phyloP scores from a whole-genome alignment of 2,113 vertebrate genomes.

The Morone chrysops region DNA sequence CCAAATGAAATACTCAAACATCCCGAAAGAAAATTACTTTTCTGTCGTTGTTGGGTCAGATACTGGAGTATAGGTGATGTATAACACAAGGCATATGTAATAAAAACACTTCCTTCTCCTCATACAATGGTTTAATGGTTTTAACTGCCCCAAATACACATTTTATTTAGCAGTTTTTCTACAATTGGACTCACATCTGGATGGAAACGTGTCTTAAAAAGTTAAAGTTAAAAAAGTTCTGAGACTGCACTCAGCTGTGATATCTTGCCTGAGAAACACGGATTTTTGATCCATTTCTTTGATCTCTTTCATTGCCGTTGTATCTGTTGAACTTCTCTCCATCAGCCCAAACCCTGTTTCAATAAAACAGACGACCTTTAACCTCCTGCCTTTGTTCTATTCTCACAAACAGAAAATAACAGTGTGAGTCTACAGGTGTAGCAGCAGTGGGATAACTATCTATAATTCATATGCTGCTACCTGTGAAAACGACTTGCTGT shows the following conservation, averaged over 20 bases:
- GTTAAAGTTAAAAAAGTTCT: no score
- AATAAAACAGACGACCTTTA: neutral
- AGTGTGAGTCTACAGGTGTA: neutral
- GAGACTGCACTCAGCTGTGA: neutral
- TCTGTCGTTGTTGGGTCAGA: no score
- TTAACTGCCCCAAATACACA: no score
- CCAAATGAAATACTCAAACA: no score
- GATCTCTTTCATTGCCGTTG: neutral
- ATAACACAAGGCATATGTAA: no score
- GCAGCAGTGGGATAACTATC: slow-evolving; percentile 42
- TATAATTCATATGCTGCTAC: slow-evolving; percentile 53
- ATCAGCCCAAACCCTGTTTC: neutral
- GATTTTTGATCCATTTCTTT: no score
- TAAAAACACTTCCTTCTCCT: no score
- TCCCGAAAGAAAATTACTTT: no score
- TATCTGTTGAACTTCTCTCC: neutral
- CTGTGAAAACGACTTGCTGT: slow-evolving; percentile 55
- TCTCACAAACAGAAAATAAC: neutral
- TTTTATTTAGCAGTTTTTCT: no score
- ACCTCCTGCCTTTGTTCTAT: neutral
- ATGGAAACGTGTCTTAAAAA: neutral
- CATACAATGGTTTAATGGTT: no score
- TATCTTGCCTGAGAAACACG: no score
- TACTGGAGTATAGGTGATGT: no score
- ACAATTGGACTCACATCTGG: neutral